These are phyloP conservation scores for Tauraco erythrolophus DNA, from an alignment of 2,113 vertebrate species.

Conservation along the genomic window DNA sequence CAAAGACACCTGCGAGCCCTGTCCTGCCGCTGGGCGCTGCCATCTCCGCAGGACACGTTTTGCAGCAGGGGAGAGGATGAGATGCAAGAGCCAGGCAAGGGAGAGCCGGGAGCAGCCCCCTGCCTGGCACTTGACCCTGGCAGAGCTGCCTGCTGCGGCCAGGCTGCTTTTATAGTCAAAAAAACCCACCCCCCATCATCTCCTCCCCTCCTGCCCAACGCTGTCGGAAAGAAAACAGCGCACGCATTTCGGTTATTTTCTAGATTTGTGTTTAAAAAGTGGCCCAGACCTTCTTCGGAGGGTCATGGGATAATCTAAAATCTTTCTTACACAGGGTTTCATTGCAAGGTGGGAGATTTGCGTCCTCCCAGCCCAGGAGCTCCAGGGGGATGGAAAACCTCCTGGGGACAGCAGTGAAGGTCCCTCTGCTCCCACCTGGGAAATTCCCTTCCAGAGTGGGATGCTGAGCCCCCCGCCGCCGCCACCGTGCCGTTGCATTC, in stretches of 20 bases:
- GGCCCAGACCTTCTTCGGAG: background rate
- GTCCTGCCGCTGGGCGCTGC: background rate
- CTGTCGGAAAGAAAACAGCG: background rate
- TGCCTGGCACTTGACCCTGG: background rate
- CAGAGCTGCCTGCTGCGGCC: fast-evolving
- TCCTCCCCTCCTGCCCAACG: background rate
- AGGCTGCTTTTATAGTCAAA: background rate
- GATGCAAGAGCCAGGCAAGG: background rate
- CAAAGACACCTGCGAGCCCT: background rate
- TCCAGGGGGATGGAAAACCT: background rate
- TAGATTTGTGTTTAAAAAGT: background rate
- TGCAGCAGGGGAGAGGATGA: background rate
- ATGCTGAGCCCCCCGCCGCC: background rate
- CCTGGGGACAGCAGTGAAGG: background rate
- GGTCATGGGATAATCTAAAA: slow-evolving; percentile 16
- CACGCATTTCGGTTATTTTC: background rate
- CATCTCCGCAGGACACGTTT: background rate
- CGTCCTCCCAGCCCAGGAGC: background rate
- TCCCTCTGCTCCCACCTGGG: background rate
- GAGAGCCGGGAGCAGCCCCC: background rate
- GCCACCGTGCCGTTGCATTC: background rate
- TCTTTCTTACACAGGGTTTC: background rate
- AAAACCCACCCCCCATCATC: background rate
- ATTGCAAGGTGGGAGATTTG: background rate
- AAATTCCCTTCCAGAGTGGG: background rate